phyloP scores from a whole-genome alignment of 1,140 invertebrate species.

The Drosophila virilis region DNA sequence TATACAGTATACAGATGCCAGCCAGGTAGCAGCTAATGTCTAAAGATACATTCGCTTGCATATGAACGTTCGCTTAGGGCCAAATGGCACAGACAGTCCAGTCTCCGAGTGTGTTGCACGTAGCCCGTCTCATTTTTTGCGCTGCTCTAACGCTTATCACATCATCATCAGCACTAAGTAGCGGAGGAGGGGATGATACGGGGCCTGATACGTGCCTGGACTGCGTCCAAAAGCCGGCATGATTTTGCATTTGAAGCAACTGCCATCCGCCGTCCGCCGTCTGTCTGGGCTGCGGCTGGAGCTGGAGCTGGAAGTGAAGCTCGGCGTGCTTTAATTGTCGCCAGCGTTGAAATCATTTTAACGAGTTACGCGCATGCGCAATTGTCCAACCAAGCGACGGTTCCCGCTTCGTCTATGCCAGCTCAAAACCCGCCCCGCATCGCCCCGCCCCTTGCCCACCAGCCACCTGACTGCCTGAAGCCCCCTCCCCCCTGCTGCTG shows the following conservation, averaged over 20 bases:
- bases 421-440: not conserved
- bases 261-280: not conserved
- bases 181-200: not conserved
- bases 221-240: slow-evolving; percentile 43
- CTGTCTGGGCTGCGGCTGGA: not conserved
- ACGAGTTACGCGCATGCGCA: slow-evolving; percentile 80
- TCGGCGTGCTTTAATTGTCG: slow-evolving; percentile 65
- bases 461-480: not conserved
- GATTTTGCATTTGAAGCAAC: slow-evolving; percentile 46
- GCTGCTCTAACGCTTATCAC: slow-evolving; percentile 40
- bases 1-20: not conserved
- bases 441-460: not conserved
- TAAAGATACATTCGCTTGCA: slow-evolving; percentile 29
- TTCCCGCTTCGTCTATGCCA: slow-evolving; percentile 9
- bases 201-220: slow-evolving; percentile 59
- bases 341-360: slow-evolving; percentile 59
- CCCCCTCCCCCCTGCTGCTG: not conserved
- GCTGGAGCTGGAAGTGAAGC: slow-evolving; percentile 1
- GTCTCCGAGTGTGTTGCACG: slow-evolving; percentile 17
- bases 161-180: slow-evolving; percentile 10
- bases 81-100: slow-evolving; percentile 51
- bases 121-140: slow-evolving; percentile 33
- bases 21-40: slow-evolving; percentile 1
- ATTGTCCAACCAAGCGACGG: slow-evolving; percentile 72
- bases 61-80: slow-evolving; percentile 67